Percentiles rank a stretch among this genome's conserved stretches.
These are phyloP conservation scores for Sinohyriopsis cumingii DNA, from an alignment of 2,888 invertebrate genomes.

Conservation along the genomic window DNA sequence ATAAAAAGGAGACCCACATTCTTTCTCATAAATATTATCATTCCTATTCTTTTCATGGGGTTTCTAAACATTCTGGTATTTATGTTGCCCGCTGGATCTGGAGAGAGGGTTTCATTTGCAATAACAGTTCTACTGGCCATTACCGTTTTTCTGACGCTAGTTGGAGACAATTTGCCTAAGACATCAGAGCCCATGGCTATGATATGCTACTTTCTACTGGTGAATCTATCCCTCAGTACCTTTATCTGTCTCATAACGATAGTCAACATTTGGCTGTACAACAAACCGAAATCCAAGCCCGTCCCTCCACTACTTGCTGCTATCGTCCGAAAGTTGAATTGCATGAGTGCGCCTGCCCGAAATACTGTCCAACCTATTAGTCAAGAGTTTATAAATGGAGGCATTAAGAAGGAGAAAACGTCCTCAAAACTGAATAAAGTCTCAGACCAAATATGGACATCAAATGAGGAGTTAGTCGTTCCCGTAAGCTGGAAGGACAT, in stretches of 20 bases:
- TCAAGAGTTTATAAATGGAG: too few species aligned
- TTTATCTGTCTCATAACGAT: slow-evolving; percentile 18
- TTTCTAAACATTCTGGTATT: slow-evolving; percentile 22
- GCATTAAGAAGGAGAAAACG: too few species aligned
- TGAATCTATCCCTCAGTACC: slow-evolving; percentile 14
- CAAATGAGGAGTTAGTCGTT: too few species aligned
- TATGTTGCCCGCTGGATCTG: slow-evolving; percentile 20
- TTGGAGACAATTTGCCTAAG: slow-evolving; percentile 26
- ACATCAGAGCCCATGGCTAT: slow-evolving; percentile 23
- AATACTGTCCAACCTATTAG: too few species aligned
- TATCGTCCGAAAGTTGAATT: too few species aligned
- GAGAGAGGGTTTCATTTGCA: slow-evolving; percentile 26
- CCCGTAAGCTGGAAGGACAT: too few species aligned
- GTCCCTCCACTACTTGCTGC: slow-evolving; percentile 5
- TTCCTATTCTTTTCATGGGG: slow-evolving; percentile 25
- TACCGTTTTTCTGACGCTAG: slow-evolving; percentile 28
- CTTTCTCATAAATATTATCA: slow-evolving; percentile 16
- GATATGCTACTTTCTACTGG: slow-evolving; percentile 21
- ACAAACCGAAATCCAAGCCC: slow-evolving; percentile 13
- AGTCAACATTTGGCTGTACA: slow-evolving; percentile 11
- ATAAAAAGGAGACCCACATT: slow-evolving; percentile 19
- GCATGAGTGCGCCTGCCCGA: too few species aligned
- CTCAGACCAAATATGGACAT: too few species aligned
- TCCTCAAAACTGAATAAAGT: too few species aligned
- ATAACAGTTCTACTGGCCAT: slow-evolving; percentile 26